Evolutionary conservation across 2,797 vertebrate genomes (phyloP).

Genomic region (Poeciliopsis gracilis): DNA sequence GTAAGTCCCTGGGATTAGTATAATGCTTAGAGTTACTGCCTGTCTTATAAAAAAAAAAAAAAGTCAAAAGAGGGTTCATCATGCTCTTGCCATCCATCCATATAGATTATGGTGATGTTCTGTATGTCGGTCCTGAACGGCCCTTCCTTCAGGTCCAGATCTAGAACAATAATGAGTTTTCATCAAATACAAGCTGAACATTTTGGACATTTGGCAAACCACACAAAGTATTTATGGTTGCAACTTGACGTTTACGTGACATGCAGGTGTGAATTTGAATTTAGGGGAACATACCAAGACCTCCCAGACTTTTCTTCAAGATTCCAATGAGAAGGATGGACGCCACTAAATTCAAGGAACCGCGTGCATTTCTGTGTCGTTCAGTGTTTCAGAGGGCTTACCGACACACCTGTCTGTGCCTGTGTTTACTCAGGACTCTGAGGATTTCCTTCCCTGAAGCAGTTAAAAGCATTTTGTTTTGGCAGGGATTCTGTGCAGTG

Average conservation of each 20-base stretch:
- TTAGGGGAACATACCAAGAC: neutral
- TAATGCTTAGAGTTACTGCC: neutral
- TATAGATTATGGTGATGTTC: neutral
- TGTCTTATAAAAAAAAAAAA: neutral
- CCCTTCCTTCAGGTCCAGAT: neutral
- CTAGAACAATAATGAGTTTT: neutral
- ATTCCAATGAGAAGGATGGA: neutral
- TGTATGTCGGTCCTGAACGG: neutral
- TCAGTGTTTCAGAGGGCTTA: constrained; percentile 11
- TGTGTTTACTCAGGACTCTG: constrained; percentile 49
- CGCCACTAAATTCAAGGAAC: neutral
- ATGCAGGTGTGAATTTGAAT: neutral
- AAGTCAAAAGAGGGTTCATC: neutral
- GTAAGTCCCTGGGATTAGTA: no score
- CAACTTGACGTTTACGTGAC: neutral
- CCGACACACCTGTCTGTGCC: constrained; percentile 53
- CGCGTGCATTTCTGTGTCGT: neutral
- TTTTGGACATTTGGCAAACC: neutral
- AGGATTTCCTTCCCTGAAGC: constrained; percentile 41
- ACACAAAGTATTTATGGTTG: neutral
- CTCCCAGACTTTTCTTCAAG: neutral
- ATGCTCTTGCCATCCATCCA: neutral
- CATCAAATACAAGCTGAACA: neutral
- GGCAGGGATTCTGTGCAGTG: neutral
- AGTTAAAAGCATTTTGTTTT: neutral